A percentile compares a stretch with the other conserved stretches of the same genome.
These are phyloP conservation scores for Limnephilus marmoratus DNA, from an alignment of 2,888 invertebrate species.

Conservation along the genomic window DNA sequence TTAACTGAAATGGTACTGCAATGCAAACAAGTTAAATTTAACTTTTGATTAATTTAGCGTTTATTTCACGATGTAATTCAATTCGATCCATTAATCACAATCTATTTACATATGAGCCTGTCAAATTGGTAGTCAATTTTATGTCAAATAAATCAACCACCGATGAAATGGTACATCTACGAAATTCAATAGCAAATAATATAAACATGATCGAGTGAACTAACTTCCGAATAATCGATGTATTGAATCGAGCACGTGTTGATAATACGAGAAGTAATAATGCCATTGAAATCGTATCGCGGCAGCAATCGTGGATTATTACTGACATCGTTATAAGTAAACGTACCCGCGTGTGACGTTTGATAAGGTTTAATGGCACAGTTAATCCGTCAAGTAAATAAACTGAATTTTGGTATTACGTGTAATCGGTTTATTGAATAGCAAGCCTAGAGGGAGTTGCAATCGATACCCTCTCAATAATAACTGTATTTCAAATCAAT, in stretches of 20 bases:
- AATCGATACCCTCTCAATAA: background rate
- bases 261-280: background rate
- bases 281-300: background rate
- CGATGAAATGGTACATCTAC: background rate
- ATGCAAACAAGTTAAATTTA: background rate
- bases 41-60: background rate
- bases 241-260: constrained; percentile 8
- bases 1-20: background rate
- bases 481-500: background rate
- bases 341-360: background rate
- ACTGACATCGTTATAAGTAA: background rate
- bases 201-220: background rate
- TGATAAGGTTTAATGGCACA: constrained; percentile 24
- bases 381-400: constrained; percentile 4
- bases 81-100: background rate
- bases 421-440: background rate
- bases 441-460: background rate
- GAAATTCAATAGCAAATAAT: background rate
- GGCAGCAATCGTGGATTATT: background rate
- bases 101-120: background rate
- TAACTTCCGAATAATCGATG: background rate
- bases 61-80: background rate
- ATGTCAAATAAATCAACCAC: background rate
- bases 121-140: background rate
- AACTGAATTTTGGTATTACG: background rate